These are phyloP conservation scores for Shargacucullia verbasci DNA, from an alignment of 2,888 invertebrate species.

Conservation along the genomic window DNA sequence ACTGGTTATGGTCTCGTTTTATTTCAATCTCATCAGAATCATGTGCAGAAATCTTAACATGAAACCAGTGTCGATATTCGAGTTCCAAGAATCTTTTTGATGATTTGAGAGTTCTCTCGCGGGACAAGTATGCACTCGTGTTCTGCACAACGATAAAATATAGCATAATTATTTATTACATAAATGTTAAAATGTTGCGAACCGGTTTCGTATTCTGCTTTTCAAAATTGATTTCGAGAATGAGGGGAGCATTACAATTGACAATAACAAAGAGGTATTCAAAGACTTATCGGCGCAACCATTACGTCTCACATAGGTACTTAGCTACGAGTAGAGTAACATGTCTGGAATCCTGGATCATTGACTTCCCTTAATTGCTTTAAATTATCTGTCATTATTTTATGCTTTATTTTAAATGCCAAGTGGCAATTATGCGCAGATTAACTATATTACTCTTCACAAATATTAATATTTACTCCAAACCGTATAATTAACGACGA, in stretches of 20 bases:
- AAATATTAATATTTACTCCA: too few relatives aligned
- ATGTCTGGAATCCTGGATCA: conserved; percentile 2
- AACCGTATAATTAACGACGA: not conserved
- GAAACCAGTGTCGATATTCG: conserved; percentile 43
- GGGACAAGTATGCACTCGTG: conserved; percentile 20
- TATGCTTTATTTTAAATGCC: too few relatives aligned
- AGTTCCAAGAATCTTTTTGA: conserved; percentile 50
- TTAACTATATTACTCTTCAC: too few relatives aligned
- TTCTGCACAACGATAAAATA: conserved; percentile 29
- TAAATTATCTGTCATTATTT: too few relatives aligned
- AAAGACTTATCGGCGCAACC: conserved; percentile 9
- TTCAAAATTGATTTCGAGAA: conserved; percentile 22
- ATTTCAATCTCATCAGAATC: conserved; percentile 28
- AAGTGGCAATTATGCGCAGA: too few relatives aligned
- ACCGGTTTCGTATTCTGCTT: conserved; percentile 51
- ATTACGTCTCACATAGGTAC: conserved; percentile 13
- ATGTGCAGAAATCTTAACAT: conserved; percentile 32
- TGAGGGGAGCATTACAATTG: too few relatives aligned
- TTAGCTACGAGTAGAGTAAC: conserved; percentile 28
- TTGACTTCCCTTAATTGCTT: too few relatives aligned
- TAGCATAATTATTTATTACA: too few relatives aligned
- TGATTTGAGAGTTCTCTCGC: conserved; percentile 39
- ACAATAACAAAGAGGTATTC: not conserved
- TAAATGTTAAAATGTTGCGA: too few relatives aligned
- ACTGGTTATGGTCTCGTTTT: conserved; percentile 6